These are phyloP conservation scores for Bombus haemorrhoidalis DNA, from an alignment of 1,140 invertebrate genomes.

Conservation along the genomic window DNA sequence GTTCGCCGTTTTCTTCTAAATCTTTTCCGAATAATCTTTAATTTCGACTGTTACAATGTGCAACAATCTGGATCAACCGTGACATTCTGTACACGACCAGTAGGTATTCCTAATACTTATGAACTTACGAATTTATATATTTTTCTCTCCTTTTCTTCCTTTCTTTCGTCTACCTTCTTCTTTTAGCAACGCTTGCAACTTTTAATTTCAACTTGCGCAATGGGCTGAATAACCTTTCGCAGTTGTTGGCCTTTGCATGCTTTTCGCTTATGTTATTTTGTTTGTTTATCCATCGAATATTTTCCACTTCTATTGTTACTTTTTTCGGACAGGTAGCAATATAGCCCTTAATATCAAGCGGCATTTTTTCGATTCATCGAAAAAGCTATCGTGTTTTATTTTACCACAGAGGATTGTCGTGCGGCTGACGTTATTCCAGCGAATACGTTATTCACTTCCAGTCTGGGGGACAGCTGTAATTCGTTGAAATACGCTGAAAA, in stretches of 20 bases:
- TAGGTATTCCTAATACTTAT: no score
- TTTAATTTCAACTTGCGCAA: no score
- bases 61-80: no score
- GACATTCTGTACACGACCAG: no score
- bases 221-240: background rate
- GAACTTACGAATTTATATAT: no score
- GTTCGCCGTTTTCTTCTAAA: no score
- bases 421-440: background rate
- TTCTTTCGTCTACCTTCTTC: no score
- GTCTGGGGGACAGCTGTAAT: background rate
- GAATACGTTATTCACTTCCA: constrained; percentile 30
- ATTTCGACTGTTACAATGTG: no score
- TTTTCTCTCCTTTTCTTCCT: no score
- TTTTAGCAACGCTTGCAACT: no score
- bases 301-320: background rate
- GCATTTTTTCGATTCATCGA: background rate
- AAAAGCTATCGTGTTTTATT: background rate
- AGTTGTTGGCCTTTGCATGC: background rate
- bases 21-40: no score
- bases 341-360: background rate
- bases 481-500: constrained; percentile 6
- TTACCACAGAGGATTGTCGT: background rate
- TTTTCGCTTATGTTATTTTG: constrained; percentile 25
- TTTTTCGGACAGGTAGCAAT: background rate
- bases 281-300: background rate